Evolutionary conservation across 2,113 vertebrate species (phyloP), one percentile per base, ranked within the genome.

Genomic region (Platichthys flesus): DNA sequence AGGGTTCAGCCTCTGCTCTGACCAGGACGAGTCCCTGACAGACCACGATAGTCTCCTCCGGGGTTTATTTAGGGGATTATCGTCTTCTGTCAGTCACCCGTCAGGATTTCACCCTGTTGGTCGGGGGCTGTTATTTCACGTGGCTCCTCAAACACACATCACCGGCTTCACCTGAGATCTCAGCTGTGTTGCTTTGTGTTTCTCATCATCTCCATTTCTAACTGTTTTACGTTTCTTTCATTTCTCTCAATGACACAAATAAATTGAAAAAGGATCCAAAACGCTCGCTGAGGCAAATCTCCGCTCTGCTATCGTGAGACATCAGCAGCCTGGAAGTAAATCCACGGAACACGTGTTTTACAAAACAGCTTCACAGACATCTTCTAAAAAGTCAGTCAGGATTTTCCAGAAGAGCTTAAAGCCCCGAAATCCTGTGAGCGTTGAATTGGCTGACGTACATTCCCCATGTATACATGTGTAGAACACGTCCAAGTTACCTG

Each of bases 1-100:
- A 62, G 79, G 85, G 85, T 92, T 73, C 70, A 28, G 74, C 70
- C 73, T 24, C 80, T 76, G 78, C 71, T 89, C 90, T 84, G 61
- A 67, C 73, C 71, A 72, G 88, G 82, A 88, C 72, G 82, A 89
- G 89, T 92, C 76, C 65, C 85, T 85, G 83, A 87, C 90, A 91
- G 92, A 90, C 86, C 78, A 80, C 63, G 35, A 82, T 87, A 85
- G 86, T 88, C 85, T 83, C 84, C 28, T 12, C 45, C 71, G 37
- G 12, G 67, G 67, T 54, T 59, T 61, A 23, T 23, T 85, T 70
- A 55, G 24, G 40, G 90, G 86, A 91, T 91, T 90, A 90, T 85
- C 74, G 15, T 91, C 65, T 87, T 92, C 90, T 93, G 92, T 87
- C 88, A 89, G 85, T 87, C 71, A 87, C 89, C 92, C 76, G 79